Conservation (phyloP, 1,140 invertebrate species). For the Pachyrhynchus sulphureomaculatus region DNA sequence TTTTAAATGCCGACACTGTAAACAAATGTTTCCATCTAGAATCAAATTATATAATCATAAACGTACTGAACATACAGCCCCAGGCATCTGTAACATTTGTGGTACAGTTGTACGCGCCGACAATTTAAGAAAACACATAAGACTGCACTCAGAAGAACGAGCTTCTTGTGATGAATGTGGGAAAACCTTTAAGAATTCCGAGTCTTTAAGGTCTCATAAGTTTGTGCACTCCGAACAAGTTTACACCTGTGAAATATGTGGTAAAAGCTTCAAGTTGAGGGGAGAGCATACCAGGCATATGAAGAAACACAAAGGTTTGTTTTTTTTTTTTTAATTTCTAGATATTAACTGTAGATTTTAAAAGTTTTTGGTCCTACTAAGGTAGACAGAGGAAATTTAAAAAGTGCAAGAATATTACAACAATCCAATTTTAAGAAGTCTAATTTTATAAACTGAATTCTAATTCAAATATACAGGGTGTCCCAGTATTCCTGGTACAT, state of each 20-base stretch:
- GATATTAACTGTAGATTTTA: neutral
- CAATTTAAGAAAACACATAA: conserved; percentile 41
- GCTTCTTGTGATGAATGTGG: conserved; percentile 36
- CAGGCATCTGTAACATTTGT: conserved; percentile 43
- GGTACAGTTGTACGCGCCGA: conserved; percentile 38
- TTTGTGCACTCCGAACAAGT: conserved; percentile 32
- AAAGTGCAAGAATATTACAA: too few species aligned
- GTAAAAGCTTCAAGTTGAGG: conserved; percentile 37
- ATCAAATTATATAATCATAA: conserved; percentile 40
- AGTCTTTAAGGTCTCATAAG: conserved; percentile 39
- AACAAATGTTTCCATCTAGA: conserved; percentile 35
- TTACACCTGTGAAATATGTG: conserved; percentile 41
- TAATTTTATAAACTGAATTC: too few species aligned
- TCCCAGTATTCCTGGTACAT: too few species aligned
- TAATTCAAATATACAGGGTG: too few species aligned
- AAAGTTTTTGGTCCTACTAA: too few species aligned
- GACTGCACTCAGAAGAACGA: conserved; percentile 36
- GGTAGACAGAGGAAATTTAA: too few species aligned
- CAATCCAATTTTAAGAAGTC: too few species aligned
- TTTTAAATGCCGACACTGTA: conserved; percentile 37
- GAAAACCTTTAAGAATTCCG: conserved; percentile 39
- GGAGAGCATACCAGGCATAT: conserved; percentile 39
- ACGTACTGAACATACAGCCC: conserved; percentile 35
- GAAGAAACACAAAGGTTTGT: conserved; percentile 36
- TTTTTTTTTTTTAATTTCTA: neutral